Percentiles rank a stretch among this genome's conserved stretches.
Conservation (phyloP, 2,113 vertebrate species). For the Urocolius indicus region DNA sequence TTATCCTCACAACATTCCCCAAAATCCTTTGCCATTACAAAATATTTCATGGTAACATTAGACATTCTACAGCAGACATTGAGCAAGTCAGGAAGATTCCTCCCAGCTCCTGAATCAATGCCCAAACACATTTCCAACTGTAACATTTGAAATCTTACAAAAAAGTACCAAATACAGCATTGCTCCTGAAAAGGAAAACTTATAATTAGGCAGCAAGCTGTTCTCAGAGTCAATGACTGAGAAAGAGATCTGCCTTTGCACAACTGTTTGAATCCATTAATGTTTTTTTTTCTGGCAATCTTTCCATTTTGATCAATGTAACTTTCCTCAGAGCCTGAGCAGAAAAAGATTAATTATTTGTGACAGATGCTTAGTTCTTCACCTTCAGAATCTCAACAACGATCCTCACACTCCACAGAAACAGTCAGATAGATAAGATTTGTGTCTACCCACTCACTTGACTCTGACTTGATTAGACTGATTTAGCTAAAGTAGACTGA, state of each 20-base stretch:
- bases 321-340: not conserved
- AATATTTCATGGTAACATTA: not conserved
- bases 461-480: not conserved
- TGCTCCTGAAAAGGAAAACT: not conserved
- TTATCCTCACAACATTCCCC: not conserved
- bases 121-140: not conserved
- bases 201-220: not conserved
- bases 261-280: not conserved
- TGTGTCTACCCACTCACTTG: not conserved
- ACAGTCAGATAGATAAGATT: not conserved
- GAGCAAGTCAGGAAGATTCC: not conserved
- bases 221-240: not conserved
- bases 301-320: not conserved
- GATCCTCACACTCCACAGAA: not conserved
- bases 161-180: not conserved
- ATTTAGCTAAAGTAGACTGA: not conserved
- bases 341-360: not conserved
- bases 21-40: not conserved
- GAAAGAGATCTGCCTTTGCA: not conserved
- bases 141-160: not conserved
- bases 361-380: not conserved
- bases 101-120: not conserved
- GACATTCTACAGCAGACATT: not conserved
- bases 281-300: not conserved
- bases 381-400: not conserved